Evolutionary conservation across 2,113 vertebrate genomes (phyloP), one percentile per base, ranked within the genome.

Genomic region (Lynx canadensis): DNA sequence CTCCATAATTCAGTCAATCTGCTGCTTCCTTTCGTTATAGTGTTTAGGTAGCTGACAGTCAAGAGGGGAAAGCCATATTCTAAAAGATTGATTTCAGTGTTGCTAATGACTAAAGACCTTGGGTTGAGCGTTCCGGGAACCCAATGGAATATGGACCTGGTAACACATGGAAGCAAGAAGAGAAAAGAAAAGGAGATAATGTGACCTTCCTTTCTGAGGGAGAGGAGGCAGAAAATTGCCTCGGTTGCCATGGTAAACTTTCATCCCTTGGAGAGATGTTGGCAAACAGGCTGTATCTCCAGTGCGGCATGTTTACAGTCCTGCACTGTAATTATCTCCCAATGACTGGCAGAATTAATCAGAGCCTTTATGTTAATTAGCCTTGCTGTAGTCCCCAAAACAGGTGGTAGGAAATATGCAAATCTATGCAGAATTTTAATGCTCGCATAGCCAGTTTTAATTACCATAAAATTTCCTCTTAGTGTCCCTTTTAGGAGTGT

Each of bases 331-430:
- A 99, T 99, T 99, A 99, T 99, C 99, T 99, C 99, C 98, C 99
- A 99, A 97, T 99, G 99, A 99, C 99, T 99, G 99, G 99, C 99
- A 99, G 99, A 99, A 99, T 99, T 99, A 99, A 99, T 99, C 99
- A 99, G 99, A 99, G 99, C 98, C 98, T 99, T 99, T 99, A 99
- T 99, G 99, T 99, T 99, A 99, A 99, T 99, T 99, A 99, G 99
- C 99, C 98, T 97, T 99, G 99, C 99, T 99, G 99, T 98, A 99
- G 99, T 99, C 99, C 99, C 99, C 99, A 99, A 99, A 99, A 99
- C 99, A 99, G 99, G 99, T 99, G 99, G 99, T 99, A 95, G 99
- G 99, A 99, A 99, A 99, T 99, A 99, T 99, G 99, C 99, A 99
- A 99, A 99, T 99, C 99, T 99, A 99, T 99, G 99, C 99, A 99